Conservation (phyloP, 2,113 vertebrate species). For the Pyrgilauda ruficollis region DNA sequence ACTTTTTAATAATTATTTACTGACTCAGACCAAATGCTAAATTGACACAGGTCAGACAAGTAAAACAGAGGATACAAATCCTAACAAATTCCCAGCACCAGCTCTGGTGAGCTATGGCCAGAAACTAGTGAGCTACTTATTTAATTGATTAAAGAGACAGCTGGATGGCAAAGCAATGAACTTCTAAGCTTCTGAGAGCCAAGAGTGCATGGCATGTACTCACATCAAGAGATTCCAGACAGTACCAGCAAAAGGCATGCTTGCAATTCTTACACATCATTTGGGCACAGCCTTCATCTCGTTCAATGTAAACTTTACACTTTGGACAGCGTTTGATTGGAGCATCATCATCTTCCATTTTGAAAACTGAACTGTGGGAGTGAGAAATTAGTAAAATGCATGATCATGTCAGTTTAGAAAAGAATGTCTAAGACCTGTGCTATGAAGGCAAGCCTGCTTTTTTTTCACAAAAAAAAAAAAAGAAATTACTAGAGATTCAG, state of each 20-base stretch:
- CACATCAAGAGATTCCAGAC: slow-evolving; percentile 96
- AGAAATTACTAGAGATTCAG: not conserved
- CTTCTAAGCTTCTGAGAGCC: not conserved
- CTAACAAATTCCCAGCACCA: not conserved
- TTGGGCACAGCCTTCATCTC: slow-evolving; percentile 96
- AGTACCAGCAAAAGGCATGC: slow-evolving; percentile 99
- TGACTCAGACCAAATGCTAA: not conserved
- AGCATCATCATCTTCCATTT: slow-evolving; percentile 87
- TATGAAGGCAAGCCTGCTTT: not conserved
- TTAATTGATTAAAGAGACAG: not conserved
- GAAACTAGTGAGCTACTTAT: not conserved
- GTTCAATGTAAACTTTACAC: slow-evolving; percentile 97
- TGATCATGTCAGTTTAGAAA: not conserved
- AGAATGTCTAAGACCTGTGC: not conserved
- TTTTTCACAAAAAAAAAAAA: not conserved
- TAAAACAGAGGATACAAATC: not conserved
- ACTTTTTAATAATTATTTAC: not conserved
- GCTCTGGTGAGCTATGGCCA: not conserved
- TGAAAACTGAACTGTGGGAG: slow-evolving; percentile 83
- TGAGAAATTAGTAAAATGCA: not conserved
- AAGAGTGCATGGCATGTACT: slow-evolving; percentile 66
- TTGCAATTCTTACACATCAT: slow-evolving; percentile 99
- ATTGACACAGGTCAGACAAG: not conserved
- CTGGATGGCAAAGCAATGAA: not conserved
- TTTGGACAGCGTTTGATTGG: slow-evolving; percentile 99